Percentiles rank a stretch among this genome's conserved stretches.
These are phyloP conservation scores for Epicampocera succincta DNA, from an alignment of 2,888 invertebrate genomes.

Conservation along the genomic window DNA sequence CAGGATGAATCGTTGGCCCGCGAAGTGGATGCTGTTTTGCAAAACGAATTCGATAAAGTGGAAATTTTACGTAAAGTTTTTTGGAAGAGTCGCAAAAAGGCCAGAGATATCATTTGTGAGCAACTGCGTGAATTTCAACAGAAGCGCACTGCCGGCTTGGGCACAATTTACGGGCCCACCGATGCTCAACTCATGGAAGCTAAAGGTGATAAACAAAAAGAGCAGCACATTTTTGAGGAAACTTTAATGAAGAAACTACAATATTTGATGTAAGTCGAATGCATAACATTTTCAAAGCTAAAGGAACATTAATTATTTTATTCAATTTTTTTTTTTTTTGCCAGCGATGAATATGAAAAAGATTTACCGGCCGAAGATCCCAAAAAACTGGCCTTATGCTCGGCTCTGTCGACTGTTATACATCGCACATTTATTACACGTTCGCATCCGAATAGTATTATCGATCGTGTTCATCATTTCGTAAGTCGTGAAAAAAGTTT, in stretches of 20 bases:
- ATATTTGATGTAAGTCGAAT: conserved; percentile 84
- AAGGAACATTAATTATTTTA: not conserved
- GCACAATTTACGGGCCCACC: conserved; percentile 93
- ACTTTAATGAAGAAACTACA: conserved; percentile 88
- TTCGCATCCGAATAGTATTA: conserved; percentile 83
- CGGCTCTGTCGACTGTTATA: conserved; percentile 90
- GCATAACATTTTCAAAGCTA: not conserved
- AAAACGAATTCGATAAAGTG: conserved; percentile 93
- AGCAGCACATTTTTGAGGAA: conserved; percentile 88
- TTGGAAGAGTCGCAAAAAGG: conserved; percentile 90
- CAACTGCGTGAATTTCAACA: conserved; percentile 85
- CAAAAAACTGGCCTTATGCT: conserved; percentile 86
- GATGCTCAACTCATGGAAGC: conserved; percentile 91
- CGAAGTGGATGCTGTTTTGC: conserved; percentile 93
- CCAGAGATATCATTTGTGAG: conserved; percentile 80
- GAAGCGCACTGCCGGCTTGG: conserved; percentile 94
- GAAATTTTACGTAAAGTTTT: conserved; percentile 94
- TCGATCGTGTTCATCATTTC: conserved; percentile 91
- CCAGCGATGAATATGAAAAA: conserved; percentile 86
- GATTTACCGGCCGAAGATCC: conserved; percentile 84
- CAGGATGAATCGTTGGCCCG: conserved; percentile 90
- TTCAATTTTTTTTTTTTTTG: conserved; percentile 46
- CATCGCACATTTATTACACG: conserved; percentile 89
- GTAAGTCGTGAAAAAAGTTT: conserved; percentile 92
- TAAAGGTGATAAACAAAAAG: conserved; percentile 89